A percentile compares a stretch with the other conserved stretches of the same genome.
These are phyloP conservation scores for Sarcoramphus papa DNA, from an alignment of 2,797 vertebrate species.

Conservation along the genomic window DNA sequence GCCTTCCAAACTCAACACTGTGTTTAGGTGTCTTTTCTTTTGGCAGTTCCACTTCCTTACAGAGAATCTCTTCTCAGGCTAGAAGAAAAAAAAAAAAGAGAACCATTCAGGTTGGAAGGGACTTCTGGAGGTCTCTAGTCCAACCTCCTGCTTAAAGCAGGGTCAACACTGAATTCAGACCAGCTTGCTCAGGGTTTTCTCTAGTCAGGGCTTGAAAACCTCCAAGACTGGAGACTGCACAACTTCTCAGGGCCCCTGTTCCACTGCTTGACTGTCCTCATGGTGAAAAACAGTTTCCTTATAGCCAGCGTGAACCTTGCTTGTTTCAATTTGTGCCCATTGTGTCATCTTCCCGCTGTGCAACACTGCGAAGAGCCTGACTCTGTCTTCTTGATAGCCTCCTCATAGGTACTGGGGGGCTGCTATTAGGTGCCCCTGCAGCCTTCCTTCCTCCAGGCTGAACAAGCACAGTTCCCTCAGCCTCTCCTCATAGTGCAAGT, in stretches of 20 bases:
- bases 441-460: neutral
- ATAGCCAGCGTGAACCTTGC: neutral
- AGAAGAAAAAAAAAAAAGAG: neutral
- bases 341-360: neutral
- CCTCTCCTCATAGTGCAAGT: neutral
- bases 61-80: neutral
- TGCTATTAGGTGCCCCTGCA: neutral
- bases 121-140: neutral
- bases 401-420: neutral
- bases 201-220: neutral
- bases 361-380: neutral
- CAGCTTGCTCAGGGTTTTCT: neutral
- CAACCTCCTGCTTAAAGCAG: neutral
- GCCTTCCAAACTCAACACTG: neutral
- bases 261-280: neutral
- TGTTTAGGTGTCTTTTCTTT: neutral
- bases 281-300: neutral
- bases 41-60: neutral
- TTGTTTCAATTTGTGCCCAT: neutral
- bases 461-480: neutral
- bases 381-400: neutral
- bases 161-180: neutral
- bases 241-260: neutral
- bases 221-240: neutral
- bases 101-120: neutral